A percentile compares a stretch with the other conserved stretches of the same genome.
These are phyloP conservation scores for Mixornis gularis DNA, from an alignment of 2,113 vertebrate genomes.

Conservation along the genomic window DNA sequence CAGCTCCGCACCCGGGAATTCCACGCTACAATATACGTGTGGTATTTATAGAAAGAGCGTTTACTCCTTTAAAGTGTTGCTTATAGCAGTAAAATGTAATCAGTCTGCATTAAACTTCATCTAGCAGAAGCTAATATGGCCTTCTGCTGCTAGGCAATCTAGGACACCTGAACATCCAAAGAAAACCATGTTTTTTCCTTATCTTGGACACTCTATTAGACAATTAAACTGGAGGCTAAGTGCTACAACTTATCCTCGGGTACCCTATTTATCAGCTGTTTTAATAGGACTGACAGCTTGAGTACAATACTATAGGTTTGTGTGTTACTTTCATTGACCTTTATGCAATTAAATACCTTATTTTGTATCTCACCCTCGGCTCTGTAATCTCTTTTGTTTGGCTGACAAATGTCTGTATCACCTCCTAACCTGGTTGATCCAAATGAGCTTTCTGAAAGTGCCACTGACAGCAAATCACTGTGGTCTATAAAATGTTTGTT, in stretches of 20 bases:
- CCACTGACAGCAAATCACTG: neutral
- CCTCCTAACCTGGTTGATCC: neutral
- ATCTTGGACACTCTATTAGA: neutral
- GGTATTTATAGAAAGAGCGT: neutral
- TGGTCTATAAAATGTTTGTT: neutral
- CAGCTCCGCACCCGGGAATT: neutral
- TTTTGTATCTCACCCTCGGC: neutral
- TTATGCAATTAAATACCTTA: neutral
- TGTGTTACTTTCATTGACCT: neutral
- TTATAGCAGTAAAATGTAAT: neutral
- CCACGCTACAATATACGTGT: fast-evolving
- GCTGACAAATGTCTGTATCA: neutral
- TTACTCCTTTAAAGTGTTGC: neutral
- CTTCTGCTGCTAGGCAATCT: neutral
- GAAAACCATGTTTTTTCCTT: fast-evolving
- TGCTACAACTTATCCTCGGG: neutral
- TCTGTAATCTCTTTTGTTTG: neutral
- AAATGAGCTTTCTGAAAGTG: neutral
- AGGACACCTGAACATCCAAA: neutral
- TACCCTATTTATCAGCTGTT: neutral
- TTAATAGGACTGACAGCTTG: neutral
- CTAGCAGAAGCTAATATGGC: neutral
- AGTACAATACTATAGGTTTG: neutral
- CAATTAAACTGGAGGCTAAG: neutral
- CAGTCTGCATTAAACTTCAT: neutral